Conservation (phyloP, 2,888 invertebrate genomes). For the Heteropelma amictum region DNA sequence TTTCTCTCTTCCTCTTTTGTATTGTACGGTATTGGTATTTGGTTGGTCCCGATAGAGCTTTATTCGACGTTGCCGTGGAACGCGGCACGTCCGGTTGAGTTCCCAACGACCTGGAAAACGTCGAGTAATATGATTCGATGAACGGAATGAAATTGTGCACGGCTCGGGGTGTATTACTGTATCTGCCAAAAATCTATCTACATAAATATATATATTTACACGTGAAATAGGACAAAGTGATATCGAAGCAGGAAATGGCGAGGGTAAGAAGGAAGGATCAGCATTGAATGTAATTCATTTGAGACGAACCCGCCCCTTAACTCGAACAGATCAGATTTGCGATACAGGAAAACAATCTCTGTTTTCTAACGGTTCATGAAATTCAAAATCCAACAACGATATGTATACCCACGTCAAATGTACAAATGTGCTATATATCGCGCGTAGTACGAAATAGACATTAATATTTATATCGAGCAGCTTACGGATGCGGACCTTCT, state of each 20-base stretch:
- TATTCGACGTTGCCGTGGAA: constrained; percentile 53
- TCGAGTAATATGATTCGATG: constrained; percentile 56
- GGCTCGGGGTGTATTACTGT: constrained; percentile 12
- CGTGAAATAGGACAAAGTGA: constrained; percentile 9
- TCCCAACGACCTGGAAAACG: constrained; percentile 53
- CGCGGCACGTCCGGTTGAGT: constrained; percentile 49
- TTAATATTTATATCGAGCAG: too few relatives aligned
- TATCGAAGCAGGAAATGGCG: constrained; percentile 16
- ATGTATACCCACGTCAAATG: neutral
- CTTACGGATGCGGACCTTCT: too few relatives aligned
- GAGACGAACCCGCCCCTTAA: neutral
- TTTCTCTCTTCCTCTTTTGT: constrained; percentile 8
- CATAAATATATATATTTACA: neutral
- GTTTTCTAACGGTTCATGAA: neutral
- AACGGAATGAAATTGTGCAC: constrained; percentile 47
- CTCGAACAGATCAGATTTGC: neutral
- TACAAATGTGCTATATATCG: neutral
- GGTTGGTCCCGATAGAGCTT: constrained; percentile 44
- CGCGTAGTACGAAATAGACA: neutral
- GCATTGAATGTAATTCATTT: constrained; percentile 41
- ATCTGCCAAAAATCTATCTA: constrained; percentile 5
- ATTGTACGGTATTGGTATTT: constrained; percentile 41
- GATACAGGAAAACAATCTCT: constrained; percentile 2
- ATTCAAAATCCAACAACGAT: neutral
- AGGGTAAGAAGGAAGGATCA: constrained; percentile 19